Conservation (phyloP, 2,797 vertebrate genomes). For the Propithecus deckenii region DNA sequence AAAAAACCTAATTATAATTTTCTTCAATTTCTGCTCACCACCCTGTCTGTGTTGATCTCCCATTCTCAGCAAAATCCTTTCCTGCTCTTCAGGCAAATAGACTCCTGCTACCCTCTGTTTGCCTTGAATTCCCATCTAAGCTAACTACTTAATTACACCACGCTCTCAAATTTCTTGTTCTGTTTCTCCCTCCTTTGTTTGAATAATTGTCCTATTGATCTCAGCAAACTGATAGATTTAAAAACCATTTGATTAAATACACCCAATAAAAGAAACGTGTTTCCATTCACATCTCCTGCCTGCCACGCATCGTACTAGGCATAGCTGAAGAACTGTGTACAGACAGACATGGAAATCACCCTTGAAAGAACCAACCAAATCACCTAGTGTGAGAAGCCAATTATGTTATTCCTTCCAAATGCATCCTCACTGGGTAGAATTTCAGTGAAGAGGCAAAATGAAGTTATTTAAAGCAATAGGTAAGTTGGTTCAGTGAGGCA, state of each 20-base stretch:
- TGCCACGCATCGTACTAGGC: background rate
- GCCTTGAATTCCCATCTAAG: background rate
- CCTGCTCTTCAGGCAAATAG: background rate
- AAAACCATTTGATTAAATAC: constrained; percentile 48
- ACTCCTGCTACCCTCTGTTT: background rate
- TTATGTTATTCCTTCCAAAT: background rate
- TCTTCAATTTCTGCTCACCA: background rate
- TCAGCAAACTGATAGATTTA: background rate
- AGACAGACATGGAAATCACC: background rate
- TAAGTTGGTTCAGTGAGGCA: background rate
- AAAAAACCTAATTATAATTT: background rate
- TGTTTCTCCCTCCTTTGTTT: constrained; percentile 5
- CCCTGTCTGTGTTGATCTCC: background rate
- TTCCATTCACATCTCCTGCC: background rate
- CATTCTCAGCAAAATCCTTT: background rate
- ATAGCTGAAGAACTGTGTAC: background rate
- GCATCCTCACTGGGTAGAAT: background rate
- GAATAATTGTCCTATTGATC: constrained; percentile 36
- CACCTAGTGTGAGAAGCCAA: background rate
- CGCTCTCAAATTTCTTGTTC: background rate
- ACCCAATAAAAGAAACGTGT: background rate
- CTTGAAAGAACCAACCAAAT: background rate
- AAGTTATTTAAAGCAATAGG: background rate
- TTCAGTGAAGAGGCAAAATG: background rate
- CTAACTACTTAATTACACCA: background rate